Percentiles rank a stretch among this genome's conserved stretches.
These are phyloP conservation scores for Motacilla tschutschensis DNA, from an alignment of 2,113 vertebrate species.

Conservation along the genomic window DNA sequence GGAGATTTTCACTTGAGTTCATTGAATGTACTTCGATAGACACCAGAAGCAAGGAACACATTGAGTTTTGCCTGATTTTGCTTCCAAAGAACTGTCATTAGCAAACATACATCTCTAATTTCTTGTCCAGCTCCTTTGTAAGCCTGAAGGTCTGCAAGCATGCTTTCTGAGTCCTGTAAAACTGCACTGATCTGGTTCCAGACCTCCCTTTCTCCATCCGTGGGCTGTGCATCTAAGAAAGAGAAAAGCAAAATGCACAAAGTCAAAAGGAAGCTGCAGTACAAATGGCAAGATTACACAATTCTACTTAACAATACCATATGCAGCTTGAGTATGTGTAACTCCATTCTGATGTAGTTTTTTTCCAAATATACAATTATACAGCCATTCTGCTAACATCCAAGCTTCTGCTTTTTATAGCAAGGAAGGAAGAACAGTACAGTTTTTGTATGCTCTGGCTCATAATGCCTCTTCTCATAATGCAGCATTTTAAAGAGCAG, in stretches of 20 bases:
- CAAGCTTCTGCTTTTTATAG: background rate
- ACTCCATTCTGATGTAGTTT: background rate
- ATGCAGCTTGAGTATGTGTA: background rate
- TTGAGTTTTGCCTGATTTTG: background rate
- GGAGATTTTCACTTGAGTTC: background rate
- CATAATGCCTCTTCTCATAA: slow-evolving; percentile 27
- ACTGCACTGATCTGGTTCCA: slow-evolving; percentile 97
- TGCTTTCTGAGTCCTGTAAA: slow-evolving; percentile 94
- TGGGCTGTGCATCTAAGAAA: slow-evolving; percentile 92
- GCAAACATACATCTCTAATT: slow-evolving; percentile 90
- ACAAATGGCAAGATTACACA: background rate
- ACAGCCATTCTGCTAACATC: background rate
- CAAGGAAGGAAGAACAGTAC: background rate
- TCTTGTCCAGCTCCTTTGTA: slow-evolving; percentile 97
- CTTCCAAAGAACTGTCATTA: background rate
- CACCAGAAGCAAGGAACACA: background rate
- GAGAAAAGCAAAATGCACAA: slow-evolving; percentile 22
- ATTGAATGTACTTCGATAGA: background rate
- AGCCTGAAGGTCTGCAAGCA: slow-evolving; percentile 90
- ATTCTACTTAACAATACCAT: background rate
- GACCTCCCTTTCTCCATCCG: slow-evolving; percentile 89
- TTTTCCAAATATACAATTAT: background rate
- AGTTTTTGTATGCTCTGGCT: background rate
- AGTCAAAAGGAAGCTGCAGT: background rate
- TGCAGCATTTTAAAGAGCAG: background rate